Conservation (phyloP, 2,888 invertebrate genomes). For the Encarsia formosa region DNA sequence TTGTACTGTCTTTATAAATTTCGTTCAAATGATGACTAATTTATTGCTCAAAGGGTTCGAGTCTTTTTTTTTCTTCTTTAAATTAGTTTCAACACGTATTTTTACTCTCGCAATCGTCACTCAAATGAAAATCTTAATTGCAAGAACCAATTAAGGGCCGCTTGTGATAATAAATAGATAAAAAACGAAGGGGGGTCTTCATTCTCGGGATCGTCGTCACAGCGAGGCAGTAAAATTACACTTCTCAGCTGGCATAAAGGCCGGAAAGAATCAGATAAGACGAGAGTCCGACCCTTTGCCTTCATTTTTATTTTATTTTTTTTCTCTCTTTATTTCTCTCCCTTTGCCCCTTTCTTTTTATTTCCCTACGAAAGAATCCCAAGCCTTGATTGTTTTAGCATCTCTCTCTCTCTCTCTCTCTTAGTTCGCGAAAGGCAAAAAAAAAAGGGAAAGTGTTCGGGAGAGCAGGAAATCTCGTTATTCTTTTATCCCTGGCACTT, state of each 20-base stretch:
- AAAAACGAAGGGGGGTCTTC: too few species aligned
- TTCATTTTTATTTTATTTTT: background rate
- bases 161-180: too few species aligned
- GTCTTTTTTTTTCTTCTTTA: too few species aligned
- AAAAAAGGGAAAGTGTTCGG: slow-evolving; percentile 13
- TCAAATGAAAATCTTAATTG: too few species aligned
- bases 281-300: slow-evolving; percentile 3
- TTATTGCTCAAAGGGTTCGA: too few species aligned
- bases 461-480: slow-evolving; percentile 21
- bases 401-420: slow-evolving; percentile 12
- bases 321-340: slow-evolving; percentile 1
- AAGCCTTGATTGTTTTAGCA: slow-evolving; percentile 21
- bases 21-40: too few species aligned
- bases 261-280: slow-evolving; percentile 15
- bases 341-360: background rate
- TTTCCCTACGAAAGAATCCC: slow-evolving; percentile 15
- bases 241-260: slow-evolving; percentile 3
- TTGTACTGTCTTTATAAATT: too few species aligned
- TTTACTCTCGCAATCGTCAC: too few species aligned
- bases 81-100: too few species aligned
- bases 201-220: too few species aligned
- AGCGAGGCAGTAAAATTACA: slow-evolving; percentile 2
- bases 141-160: too few species aligned
- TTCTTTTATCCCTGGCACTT: slow-evolving; percentile 22
- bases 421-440: background rate